These are phyloP conservation scores for Bucorvus abyssinicus DNA, from an alignment of 2,797 vertebrate genomes.

Conservation along the genomic window DNA sequence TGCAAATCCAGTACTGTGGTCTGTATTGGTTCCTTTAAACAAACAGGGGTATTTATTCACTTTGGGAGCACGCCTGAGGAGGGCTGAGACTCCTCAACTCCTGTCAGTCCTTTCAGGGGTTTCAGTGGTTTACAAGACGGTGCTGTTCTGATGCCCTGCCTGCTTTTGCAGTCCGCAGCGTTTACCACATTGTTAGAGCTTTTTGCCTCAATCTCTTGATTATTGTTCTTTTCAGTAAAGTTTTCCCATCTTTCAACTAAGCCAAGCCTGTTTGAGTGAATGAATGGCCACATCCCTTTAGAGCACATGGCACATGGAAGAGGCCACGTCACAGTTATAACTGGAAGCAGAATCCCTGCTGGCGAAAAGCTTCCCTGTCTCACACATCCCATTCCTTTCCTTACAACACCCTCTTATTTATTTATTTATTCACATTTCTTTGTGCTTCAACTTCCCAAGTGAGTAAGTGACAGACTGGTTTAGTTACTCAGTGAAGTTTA, in stretches of 20 bases:
- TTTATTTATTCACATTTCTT: not conserved
- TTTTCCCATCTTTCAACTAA: not conserved
- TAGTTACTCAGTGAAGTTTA: not conserved
- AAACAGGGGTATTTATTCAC: not conserved
- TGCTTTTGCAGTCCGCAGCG: not conserved
- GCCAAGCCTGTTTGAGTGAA: not conserved
- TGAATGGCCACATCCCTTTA: not conserved
- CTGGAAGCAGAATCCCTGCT: not conserved
- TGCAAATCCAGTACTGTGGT: slow-evolving; percentile 42
- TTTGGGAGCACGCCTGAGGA: not conserved
- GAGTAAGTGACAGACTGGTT: not conserved
- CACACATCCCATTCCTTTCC: not conserved
- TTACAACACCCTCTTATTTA: not conserved
- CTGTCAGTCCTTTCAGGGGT: not conserved
- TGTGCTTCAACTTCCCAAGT: not conserved
- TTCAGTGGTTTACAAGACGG: not conserved
- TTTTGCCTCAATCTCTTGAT: not conserved
- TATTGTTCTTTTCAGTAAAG: not conserved
- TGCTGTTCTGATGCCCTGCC: not conserved
- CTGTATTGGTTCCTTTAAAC: not conserved
- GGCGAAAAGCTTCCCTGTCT: not conserved
- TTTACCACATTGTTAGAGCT: slow-evolving; percentile 36
- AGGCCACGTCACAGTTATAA: not conserved
- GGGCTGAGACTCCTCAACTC: not conserved
- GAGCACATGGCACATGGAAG: not conserved